Conservation (phyloP, 2,888 invertebrate genomes). For the Neoaliturus tenellus region DNA sequence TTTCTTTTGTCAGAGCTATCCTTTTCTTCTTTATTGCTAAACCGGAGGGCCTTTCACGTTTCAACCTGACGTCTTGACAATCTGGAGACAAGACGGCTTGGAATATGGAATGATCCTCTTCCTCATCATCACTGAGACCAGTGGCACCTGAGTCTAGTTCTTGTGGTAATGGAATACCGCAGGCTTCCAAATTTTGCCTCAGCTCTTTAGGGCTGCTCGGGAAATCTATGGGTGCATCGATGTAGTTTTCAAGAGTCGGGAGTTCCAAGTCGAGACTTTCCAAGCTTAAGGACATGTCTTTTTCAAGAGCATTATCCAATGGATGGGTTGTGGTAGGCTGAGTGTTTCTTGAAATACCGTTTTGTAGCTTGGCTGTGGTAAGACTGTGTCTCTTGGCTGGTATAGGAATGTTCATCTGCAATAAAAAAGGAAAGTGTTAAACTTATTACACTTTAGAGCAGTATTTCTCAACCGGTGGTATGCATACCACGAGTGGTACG, state of each 20-base stretch:
- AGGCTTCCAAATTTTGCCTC: slow-evolving; percentile 57
- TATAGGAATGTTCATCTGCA: background rate
- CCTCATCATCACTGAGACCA: slow-evolving; percentile 70
- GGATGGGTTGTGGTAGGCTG: slow-evolving; percentile 60
- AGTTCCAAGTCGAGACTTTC: slow-evolving; percentile 64
- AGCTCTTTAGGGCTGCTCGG: slow-evolving; percentile 61
- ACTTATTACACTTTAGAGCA: no score
- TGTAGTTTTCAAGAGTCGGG: slow-evolving; percentile 58
- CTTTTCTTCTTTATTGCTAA: slow-evolving; percentile 69
- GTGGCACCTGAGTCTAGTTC: slow-evolving; percentile 61
- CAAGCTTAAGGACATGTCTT: slow-evolving; percentile 59
- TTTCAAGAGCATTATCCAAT: slow-evolving; percentile 55
- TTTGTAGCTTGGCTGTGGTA: slow-evolving; percentile 19
- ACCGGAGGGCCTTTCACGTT: slow-evolving; percentile 72
- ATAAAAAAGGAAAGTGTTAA: background rate
- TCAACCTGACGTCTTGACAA: slow-evolving; percentile 73
- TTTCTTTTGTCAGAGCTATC: slow-evolving; percentile 59
- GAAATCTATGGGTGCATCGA: slow-evolving; percentile 60
- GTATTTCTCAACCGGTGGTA: no score
- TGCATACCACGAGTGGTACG: no score
- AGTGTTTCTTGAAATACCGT: slow-evolving; percentile 51
- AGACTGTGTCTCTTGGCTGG: slow-evolving; percentile 26
- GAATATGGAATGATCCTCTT: slow-evolving; percentile 74
- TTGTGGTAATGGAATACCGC: slow-evolving; percentile 58
- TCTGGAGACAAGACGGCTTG: slow-evolving; percentile 74